Conservation (phyloP, 2,797 vertebrate species). For the Sphenopsis melanotis region DNA sequence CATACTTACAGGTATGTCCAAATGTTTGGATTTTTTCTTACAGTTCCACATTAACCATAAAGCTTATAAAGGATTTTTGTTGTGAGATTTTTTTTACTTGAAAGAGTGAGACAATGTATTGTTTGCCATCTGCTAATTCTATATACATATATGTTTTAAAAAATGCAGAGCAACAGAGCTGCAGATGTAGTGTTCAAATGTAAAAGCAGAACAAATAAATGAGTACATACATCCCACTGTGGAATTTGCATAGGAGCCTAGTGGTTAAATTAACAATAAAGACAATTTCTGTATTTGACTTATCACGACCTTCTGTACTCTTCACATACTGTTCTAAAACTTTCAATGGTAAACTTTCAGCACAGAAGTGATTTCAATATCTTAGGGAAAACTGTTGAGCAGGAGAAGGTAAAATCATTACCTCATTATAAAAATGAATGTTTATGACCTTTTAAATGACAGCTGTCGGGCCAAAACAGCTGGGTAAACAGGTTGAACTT, state of each 20-base stretch:
- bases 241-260: background rate
- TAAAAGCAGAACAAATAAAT: background rate
- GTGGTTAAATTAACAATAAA: background rate
- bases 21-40: background rate
- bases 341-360: background rate
- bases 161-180: background rate
- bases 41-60: background rate
- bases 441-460: slow-evolving; percentile 15
- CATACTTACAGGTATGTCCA: background rate
- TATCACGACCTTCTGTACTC: background rate
- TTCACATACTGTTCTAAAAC: background rate
- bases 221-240: background rate
- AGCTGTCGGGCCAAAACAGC: background rate
- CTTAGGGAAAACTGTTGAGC: background rate
- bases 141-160: background rate
- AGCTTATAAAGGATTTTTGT: background rate
- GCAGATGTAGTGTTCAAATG: background rate
- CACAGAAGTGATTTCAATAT: background rate
- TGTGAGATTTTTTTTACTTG: background rate
- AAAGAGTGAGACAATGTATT: background rate
- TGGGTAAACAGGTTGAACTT: background rate
- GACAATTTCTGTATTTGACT: background rate
- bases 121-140: background rate
- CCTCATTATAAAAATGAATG: background rate
- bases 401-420: background rate